These are phyloP conservation scores for Sarcophilus harrisii DNA, from an alignment of 2,797 vertebrate species.

Conservation along the genomic window DNA sequence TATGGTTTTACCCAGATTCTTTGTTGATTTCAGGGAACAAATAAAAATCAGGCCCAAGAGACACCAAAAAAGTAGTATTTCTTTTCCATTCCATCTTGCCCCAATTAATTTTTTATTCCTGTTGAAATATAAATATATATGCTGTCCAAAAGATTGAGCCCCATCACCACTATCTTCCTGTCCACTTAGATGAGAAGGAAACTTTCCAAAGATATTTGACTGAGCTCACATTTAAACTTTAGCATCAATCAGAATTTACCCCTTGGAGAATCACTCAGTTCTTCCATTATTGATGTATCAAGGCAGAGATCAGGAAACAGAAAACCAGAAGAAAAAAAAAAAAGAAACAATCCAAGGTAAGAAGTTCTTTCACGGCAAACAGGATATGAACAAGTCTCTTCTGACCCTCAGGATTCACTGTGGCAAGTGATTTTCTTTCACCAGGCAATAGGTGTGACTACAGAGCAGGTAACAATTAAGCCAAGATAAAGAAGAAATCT, in stretches of 20 bases:
- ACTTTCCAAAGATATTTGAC: background rate
- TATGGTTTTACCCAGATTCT: background rate
- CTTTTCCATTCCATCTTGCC: background rate
- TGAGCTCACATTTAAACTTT: background rate
- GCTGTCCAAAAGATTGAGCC: background rate
- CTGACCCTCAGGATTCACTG: background rate
- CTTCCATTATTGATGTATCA: conserved; percentile 17
- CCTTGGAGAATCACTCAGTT: background rate
- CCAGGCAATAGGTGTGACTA: background rate
- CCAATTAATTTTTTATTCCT: background rate
- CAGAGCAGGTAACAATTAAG: background rate
- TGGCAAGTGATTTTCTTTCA: background rate
- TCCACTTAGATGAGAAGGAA: background rate
- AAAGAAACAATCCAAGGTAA: conserved; percentile 9
- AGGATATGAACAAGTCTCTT: background rate
- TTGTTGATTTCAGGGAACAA: background rate
- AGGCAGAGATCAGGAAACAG: conserved; percentile 6
- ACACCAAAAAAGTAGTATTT: background rate
- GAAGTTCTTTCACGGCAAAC: background rate
- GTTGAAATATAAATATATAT: background rate
- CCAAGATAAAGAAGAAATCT: background rate
- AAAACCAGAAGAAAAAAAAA: background rate
- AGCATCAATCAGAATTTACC: background rate
- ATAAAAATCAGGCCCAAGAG: background rate
- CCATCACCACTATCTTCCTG: background rate